Conservation (phyloP, 2,113 vertebrate species). For the Phodopus roborovskii region DNA sequence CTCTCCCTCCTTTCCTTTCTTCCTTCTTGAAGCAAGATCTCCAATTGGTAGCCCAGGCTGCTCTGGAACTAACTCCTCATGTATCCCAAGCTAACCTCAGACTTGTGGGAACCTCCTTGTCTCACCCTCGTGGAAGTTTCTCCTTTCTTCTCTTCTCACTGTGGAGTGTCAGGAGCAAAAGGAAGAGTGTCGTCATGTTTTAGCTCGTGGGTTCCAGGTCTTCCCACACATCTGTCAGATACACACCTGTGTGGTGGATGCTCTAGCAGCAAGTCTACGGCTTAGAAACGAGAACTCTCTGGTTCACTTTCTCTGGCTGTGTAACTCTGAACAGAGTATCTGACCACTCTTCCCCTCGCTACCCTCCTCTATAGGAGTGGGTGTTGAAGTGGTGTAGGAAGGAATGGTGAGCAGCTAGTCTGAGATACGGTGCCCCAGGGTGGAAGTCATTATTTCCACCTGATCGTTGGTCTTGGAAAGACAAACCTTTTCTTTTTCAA, state of each 20-base stretch:
- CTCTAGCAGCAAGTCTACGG: not conserved
- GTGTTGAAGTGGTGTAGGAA: not conserved
- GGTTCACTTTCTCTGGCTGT: not conserved
- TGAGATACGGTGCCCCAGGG: not conserved
- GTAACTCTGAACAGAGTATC: not conserved
- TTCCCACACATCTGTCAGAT: not conserved
- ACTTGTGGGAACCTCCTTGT: not conserved
- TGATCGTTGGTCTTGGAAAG: slow-evolving; percentile 22
- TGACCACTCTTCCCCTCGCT: not conserved
- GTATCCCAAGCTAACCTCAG: no score
- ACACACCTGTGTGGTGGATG: not conserved
- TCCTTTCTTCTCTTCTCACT: not conserved
- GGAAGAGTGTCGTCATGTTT: not conserved
- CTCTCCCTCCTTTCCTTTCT: not conserved
- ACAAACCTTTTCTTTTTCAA: not conserved
- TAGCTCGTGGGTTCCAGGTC: not conserved
- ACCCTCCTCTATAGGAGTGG: not conserved
- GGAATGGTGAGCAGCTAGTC: not conserved
- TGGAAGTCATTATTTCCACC: not conserved
- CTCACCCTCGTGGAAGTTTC: not conserved
- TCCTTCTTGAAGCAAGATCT: not conserved
- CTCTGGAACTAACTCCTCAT: not conserved
- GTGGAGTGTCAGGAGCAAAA: not conserved
- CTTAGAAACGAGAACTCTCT: not conserved
- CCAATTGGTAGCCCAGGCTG: not conserved